A percentile compares a stretch with the other conserved stretches of the same genome.
Conservation (phyloP, 2,797 vertebrate genomes). For the Cetoscarus ocellatus region DNA sequence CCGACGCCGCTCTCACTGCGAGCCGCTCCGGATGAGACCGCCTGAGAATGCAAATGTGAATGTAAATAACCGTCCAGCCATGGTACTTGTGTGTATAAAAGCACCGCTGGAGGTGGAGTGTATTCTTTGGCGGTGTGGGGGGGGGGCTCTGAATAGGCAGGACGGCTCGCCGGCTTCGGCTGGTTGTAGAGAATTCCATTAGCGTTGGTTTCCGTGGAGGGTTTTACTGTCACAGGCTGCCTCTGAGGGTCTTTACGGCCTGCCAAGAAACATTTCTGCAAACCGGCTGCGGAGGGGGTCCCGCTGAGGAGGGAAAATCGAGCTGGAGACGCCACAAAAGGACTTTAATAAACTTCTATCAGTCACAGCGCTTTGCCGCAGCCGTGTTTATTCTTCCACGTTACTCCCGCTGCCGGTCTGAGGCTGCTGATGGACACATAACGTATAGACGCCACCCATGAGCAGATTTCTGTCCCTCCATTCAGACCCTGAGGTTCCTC, state of each 20-base stretch:
- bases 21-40: slow-evolving; percentile 17
- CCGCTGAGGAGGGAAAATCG: slow-evolving; percentile 33
- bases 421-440: background rate
- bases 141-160: slow-evolving; percentile 48
- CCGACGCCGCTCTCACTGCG: slow-evolving; percentile 21
- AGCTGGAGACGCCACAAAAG: slow-evolving; percentile 52
- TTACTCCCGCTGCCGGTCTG: slow-evolving; percentile 31
- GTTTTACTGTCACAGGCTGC: slow-evolving; percentile 68
- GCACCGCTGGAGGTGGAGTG: slow-evolving; percentile 51
- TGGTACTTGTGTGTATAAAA: slow-evolving; percentile 48
- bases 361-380: slow-evolving; percentile 55
- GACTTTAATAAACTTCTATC: slow-evolving; percentile 72
- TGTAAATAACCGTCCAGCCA: slow-evolving; percentile 53
- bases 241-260: slow-evolving; percentile 57
- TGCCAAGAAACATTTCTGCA: slow-evolving; percentile 62
- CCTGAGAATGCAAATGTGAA: slow-evolving; percentile 59
- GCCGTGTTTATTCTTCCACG: slow-evolving; percentile 42
- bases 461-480: background rate
- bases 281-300: slow-evolving; percentile 47
- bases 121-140: slow-evolving; percentile 41
- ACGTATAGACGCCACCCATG: background rate
- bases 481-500: background rate
- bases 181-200: slow-evolving; percentile 60
- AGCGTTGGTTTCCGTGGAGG: slow-evolving; percentile 60
- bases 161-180: slow-evolving; percentile 51